These are phyloP conservation scores for Enteromius fasciolatus DNA, from an alignment of 2,797 vertebrate genomes.

Conservation along the genomic window DNA sequence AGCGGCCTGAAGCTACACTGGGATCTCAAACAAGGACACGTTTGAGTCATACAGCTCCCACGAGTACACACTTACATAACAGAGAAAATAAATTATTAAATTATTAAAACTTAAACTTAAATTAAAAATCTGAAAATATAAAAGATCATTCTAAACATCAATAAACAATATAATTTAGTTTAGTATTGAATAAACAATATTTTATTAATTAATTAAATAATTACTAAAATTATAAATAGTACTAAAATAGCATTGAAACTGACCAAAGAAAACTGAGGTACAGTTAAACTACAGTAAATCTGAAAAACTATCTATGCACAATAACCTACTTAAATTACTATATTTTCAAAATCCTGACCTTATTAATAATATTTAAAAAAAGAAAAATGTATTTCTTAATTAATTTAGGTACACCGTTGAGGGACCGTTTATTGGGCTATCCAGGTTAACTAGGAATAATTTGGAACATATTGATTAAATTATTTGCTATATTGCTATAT, in stretches of 20 bases:
- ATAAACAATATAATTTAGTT: neutral
- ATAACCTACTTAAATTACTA: neutral
- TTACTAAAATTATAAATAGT: neutral
- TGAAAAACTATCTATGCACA: neutral
- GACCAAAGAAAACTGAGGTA: neutral
- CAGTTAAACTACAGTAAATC: conserved; percentile 6
- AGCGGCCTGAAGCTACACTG: neutral
- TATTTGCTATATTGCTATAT: neutral
- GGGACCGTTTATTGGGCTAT: neutral
- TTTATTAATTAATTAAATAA: neutral
- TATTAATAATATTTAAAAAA: neutral
- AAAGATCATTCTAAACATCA: neutral
- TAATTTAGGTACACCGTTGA: neutral
- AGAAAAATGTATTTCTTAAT: no score
- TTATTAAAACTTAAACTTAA: neutral
- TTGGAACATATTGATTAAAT: neutral
- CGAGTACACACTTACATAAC: conserved; percentile 43
- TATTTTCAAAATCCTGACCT: neutral
- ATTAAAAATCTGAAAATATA: neutral
- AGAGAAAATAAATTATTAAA: neutral
- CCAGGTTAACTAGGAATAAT: neutral
- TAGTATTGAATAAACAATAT: neutral
- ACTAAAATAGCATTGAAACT: neutral
- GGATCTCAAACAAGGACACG: conserved; percentile 49
- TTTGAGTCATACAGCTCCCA: conserved; percentile 57